Evolutionary conservation across 30 jellyfish, hydroid and myxozoan genomes (phyloP), one percentile per base, ranked within the genome.

Genomic region (Aurelia aurita): DNA sequence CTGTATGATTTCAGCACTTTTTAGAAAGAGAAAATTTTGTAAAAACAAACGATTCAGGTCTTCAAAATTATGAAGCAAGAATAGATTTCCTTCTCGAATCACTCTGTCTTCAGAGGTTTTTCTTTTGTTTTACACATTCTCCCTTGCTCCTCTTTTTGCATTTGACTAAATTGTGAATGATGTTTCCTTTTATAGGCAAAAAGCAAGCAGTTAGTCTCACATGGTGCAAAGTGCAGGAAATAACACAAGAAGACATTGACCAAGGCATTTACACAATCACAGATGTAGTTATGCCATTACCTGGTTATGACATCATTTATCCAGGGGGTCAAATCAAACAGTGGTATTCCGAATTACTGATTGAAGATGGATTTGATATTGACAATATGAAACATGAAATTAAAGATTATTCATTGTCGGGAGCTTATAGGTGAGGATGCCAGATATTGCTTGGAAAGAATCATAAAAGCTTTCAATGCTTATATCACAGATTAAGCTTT

Each of bases 231-330:
- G 95, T 85, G 23, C 51, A 32, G 72, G 74, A 59, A 31, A 53
- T 96, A 25, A 91, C 97, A 34, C 89, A 86, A 29, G 91, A 82
- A 2, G 97, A 96, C 53, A 55, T 96, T 18, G 86, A 29, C 9
- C 27, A 65, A 11, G 76, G 63, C 32, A 65, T 59, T 25, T 91
- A 86, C 79, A 54, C 80, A 18, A 84, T 91, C 19, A 79, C 89
- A 6, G 99, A 96, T 60, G 46, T 96, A 8, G 98, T 96, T 46
- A 64, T 90, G 72, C 99, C 99, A 18, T 69, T 96, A 73, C 99
- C 99, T 34, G 99, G 99, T 45, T 95, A 84, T 74, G 99, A 95
- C 82, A 77, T 95, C 77, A 80, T 51, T 28, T 89, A 84, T 55
- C 99, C 99, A 12, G 75, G 57, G 11, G 69, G 85, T 61, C 58